Evolutionary conservation across 2,888 invertebrate genomes (phyloP).

Genomic region (Amorpha juglandis): DNA sequence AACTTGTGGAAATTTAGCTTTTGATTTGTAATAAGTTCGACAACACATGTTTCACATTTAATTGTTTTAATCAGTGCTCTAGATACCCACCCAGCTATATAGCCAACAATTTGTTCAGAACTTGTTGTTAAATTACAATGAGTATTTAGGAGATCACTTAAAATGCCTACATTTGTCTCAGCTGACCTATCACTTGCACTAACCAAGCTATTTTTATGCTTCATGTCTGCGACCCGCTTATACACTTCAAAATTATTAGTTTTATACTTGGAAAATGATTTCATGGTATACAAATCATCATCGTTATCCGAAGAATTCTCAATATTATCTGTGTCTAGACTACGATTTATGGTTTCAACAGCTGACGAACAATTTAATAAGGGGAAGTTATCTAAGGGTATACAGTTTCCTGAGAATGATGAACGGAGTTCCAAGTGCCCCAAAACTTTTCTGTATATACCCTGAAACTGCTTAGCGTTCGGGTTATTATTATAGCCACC

Average conservation of each 20-base stretch:
- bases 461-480: slow-evolving; percentile 33
- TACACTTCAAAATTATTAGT: neutral
- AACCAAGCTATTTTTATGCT: too few species aligned
- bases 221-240: too few species aligned
- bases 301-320: too few species aligned
- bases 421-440: slow-evolving; percentile 8
- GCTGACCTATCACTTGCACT: neutral
- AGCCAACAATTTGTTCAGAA: slow-evolving; percentile 37
- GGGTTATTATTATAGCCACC: slow-evolving; percentile 38
- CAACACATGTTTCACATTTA: slow-evolving; percentile 32
- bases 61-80: slow-evolving; percentile 29
- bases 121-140: slow-evolving; percentile 35
- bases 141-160: neutral
- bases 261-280: too few species aligned
- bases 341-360: neutral
- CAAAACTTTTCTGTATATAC: slow-evolving; percentile 32
- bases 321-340: too few species aligned
- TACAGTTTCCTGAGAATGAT: slow-evolving; percentile 6
- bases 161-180: neutral
- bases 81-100: slow-evolving; percentile 36
- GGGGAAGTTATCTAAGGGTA: neutral
- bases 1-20: slow-evolving; percentile 34
- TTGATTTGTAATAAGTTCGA: slow-evolving; percentile 25
- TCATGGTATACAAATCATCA: too few species aligned
- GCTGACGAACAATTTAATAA: neutral